Evolutionary conservation across 1,140 invertebrate genomes (phyloP).

Genomic region (Drusus annulatus): DNA sequence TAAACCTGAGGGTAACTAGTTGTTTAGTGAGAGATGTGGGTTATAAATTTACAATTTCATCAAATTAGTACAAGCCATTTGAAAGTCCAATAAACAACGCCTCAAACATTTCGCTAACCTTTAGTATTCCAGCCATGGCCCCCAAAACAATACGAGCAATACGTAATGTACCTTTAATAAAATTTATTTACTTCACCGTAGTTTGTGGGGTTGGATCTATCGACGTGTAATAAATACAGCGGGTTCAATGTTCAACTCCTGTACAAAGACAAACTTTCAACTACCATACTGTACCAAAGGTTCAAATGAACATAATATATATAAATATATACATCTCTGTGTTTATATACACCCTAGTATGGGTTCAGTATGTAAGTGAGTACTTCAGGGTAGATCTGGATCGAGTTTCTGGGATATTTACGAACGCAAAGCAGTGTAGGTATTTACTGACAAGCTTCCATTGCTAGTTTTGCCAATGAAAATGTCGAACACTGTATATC

Average conservation of each 20-base stretch:
- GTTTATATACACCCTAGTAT: too few species aligned
- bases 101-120: conserved; percentile 27
- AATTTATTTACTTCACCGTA: conserved; percentile 14
- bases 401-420: conserved; percentile 14
- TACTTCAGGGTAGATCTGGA: neutral
- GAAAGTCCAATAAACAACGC: neutral
- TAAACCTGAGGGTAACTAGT: too few species aligned
- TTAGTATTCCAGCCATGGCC: neutral
- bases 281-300: conserved; percentile 47
- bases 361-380: neutral
- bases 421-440: conserved; percentile 3
- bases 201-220: neutral
- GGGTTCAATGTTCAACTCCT: neutral
- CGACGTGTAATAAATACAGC: conserved; percentile 3
- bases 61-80: neutral
- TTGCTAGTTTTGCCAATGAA: conserved; percentile 50
- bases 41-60: conserved; percentile 6
- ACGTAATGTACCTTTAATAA: conserved; percentile 1
- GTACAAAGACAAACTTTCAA: conserved; percentile 31
- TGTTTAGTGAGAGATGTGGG: too few species aligned
- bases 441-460: conserved; percentile 54
- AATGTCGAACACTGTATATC: conserved; percentile 18
- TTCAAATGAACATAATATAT: neutral
- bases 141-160: neutral
- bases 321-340: neutral